Conservation (phyloP, 2,113 vertebrate species). For the Hemichromis elongatus region DNA sequence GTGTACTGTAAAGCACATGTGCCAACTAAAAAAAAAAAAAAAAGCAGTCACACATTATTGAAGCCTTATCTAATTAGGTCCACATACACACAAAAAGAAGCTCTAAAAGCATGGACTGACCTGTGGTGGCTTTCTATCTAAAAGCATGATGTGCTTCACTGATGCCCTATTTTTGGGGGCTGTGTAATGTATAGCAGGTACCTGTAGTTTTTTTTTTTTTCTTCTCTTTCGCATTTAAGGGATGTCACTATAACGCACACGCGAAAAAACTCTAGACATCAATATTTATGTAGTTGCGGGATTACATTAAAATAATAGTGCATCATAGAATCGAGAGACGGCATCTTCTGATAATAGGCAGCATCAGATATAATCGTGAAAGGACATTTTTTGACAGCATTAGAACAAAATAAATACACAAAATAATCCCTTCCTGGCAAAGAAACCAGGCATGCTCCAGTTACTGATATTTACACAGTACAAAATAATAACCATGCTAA, state of each 20-base stretch:
- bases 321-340: constrained; percentile 17
- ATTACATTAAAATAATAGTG: constrained; percentile 23
- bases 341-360: constrained; percentile 56
- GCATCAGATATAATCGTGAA: constrained; percentile 54
- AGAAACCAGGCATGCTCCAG: constrained; percentile 44
- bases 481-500: constrained; percentile 80
- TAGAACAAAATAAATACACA: constrained; percentile 60
- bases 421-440: constrained; percentile 63
- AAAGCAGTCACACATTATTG: constrained; percentile 31
- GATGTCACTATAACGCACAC: constrained; percentile 9
- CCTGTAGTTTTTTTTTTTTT: neutral
- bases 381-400: constrained; percentile 46
- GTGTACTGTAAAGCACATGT: constrained; percentile 14
- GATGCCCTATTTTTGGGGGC: constrained; percentile 1
- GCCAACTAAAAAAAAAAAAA: constrained; percentile 37
- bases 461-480: constrained; percentile 76
- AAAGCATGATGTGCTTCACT: constrained; percentile 22
- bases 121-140: constrained; percentile 21
- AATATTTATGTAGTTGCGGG: constrained; percentile 19
- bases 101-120: constrained; percentile 42
- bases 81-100: neutral
- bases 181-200: neutral
- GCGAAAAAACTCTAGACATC: neutral
- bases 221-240: neutral
- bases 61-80: constrained; percentile 45